Base-by-base conservation (phyloP, 2,113 vertebrate genomes). In the Cricetomys ansorgei region DNA sequence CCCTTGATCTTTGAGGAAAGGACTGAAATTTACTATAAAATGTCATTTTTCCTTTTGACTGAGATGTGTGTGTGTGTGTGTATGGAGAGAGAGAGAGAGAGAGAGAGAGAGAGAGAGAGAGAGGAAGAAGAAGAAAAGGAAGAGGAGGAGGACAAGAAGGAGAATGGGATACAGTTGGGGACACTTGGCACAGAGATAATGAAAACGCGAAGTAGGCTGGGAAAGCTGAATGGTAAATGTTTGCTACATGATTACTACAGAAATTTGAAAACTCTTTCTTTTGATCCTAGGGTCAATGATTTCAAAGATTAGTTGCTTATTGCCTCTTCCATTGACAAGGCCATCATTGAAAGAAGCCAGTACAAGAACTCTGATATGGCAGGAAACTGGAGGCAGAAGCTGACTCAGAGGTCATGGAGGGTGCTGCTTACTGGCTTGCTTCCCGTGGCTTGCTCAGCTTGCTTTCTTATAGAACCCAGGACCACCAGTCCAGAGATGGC, bases 1-100 rank as follows among this genome's bases (percentile, higher is more conserved):
- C 67, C 43, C 37, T 96, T 64, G 31, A 64, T 92, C 87, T 73
- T 94, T 92, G 40, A 45, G 5, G 81, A 83, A 87, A 64, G 73
- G 12, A 94, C 34, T 84, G 55, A 96, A 92, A 67, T 96, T 96
- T 92, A 57, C 72, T 37, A 27, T 80, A 80, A 95, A 89, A 79
- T 89, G 65, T 45, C 89, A 45, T 65, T 91, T 88, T 89, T 73
- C 34, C 77, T 96, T 96, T 95, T 53, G 72, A 57, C 10, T n/a
- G n/a, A n/a, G n/a, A n/a, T 70, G 69, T 70, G 69, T 70, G 69
- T 70, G 37, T n/a, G 7, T 8, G n/a, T 40, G 19, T 10, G 6
- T 5, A 65, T 25, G 29, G 25, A 69, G 67, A 69, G 31, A 69
- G 8, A 72, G 7, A n/a, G 37, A 69, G 65, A 69, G 31, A 69